Base-by-base conservation (phyloP, 2,888 invertebrate genomes). In the Drosophila crucigera region DNA sequence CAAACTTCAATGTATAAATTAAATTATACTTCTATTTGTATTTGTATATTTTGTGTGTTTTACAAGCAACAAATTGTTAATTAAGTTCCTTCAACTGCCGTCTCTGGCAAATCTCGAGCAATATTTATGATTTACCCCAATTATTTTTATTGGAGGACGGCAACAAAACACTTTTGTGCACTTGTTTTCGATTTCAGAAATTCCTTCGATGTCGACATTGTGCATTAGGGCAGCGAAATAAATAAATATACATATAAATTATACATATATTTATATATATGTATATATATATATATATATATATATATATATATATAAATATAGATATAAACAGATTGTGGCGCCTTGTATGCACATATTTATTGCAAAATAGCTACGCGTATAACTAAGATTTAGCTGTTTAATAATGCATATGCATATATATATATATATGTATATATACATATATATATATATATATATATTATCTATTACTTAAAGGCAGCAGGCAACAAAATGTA, bases 71-170 rank as follows among this genome's bases (percentile, higher is more conserved):
- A 68, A 69, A 73, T 70, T 74, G 80, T 84, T 83, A 63, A 76
- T 85, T 87, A 88, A 88, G 90, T 85, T 90, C 85, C 88, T 85
- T 90, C 53, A 64, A 82, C 67, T 78, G 80, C 71, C 72, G 52
- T 28, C 30, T 52, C 58, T 61, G 72, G 76, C 79, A 66, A 60
- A 73, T 72, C 78, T 72, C 78, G 84, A 84, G 88, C 90, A 85
- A 85, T 85, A 84, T 86, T 76, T 87, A 71, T 79, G 39, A 73
- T 83, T 73, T 83, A 68, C 62, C 41, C 70, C 53, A 60, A 68
- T 76, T 70, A 54, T 54, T 22, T 72, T 76, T 65, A 67, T 77
- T 67, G 52, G 52, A 67, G 35, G 49, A 49, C 28, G 66, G 37
- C 72, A 67, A 73, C 68, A 35, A 37, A 62, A 71, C 14, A 70